A percentile compares a stretch with the other conserved stretches of the same genome.
Evolutionary conservation across 64 coral and sea anemone genomes (phyloP).

Genomic region (Hydrozoanthus tunicans): DNA sequence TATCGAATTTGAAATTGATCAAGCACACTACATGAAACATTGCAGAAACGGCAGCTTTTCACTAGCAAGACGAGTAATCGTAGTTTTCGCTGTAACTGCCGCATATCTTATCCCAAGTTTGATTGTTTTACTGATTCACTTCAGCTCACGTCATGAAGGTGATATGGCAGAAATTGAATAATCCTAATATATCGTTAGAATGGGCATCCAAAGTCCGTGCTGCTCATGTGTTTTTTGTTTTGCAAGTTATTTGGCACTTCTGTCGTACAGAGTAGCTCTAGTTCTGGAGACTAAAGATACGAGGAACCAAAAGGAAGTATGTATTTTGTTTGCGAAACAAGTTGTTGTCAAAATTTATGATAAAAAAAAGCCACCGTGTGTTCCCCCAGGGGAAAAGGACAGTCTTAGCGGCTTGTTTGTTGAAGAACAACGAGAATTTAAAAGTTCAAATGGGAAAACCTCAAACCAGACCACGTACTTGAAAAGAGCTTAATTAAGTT

Average conservation of each 20-base stretch:
- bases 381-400: background rate
- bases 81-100: background rate
- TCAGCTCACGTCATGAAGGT: slow-evolving; percentile 27
- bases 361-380: background rate
- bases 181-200: slow-evolving; percentile 6
- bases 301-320: background rate
- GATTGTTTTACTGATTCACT: background rate
- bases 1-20: background rate
- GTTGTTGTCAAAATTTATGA: background rate
- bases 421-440: too few relatives aligned
- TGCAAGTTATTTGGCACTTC: background rate
- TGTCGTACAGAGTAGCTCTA: slow-evolving; percentile 15
- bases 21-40: background rate
- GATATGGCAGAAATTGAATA: slow-evolving; percentile 3
- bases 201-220: slow-evolving; percentile 6
- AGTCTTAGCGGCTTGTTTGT: too few relatives aligned
- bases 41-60: background rate
- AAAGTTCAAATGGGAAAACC: too few relatives aligned
- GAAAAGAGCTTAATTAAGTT: too few relatives aligned
- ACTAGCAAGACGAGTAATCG: background rate
- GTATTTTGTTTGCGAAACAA: background rate
- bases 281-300: background rate
- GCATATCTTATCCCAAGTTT: slow-evolving; percentile 1
- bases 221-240: slow-evolving; percentile 1
- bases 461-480: too few relatives aligned